Evolutionary conservation across 1,140 invertebrate species (phyloP), one percentile per base, ranked within the genome.

Genomic region (Achroia grisella): DNA sequence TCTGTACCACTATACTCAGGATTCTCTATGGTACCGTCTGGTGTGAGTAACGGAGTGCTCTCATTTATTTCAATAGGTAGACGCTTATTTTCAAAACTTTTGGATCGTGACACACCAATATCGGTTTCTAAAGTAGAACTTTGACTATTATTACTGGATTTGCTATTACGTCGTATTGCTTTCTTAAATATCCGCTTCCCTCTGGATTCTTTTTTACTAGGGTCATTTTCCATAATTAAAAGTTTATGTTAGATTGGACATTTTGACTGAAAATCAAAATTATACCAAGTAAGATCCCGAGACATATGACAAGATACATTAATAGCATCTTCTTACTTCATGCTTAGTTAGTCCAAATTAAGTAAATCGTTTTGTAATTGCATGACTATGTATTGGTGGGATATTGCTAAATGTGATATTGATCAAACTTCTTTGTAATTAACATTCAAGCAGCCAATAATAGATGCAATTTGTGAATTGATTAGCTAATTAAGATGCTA

Each of bases 171-270:
- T 27, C 77, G 62, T 46, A 71, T 54, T 35, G 69, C 75, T 62
- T 76, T 79, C 56, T 81, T 82, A 34, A 75, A 60, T 59, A 76
- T 62, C 52, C 74, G 69, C 58, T 83, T 86, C 41, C 71, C 78
- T 55, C 81, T 84, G 23, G 78, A 82, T 48, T 81, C 77, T 56
- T 79, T 82, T 69, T 82, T 82, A 40, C 62, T 75, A 55, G 74
- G 76, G 63, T 85, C 82, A 86, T 86, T 80, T 75, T 85, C 81
- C 80, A 82, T 86, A 72, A 78, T 85, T 65, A 32, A 50, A 30
- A 42, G 59, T 67, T 62, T 65, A 60, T 48, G 43, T 61, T 48
- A 59, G 43, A 47, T 66, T 53, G 41, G 49, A 62, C 74, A 82
- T 82, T 72, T 75, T 70, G 62, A 62, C 54, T 66, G 58, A 28